Evolutionary conservation across 2,888 invertebrate genomes (phyloP), one percentile per base, ranked within the genome.

Genomic region (Catotricha subobsoleta): DNA sequence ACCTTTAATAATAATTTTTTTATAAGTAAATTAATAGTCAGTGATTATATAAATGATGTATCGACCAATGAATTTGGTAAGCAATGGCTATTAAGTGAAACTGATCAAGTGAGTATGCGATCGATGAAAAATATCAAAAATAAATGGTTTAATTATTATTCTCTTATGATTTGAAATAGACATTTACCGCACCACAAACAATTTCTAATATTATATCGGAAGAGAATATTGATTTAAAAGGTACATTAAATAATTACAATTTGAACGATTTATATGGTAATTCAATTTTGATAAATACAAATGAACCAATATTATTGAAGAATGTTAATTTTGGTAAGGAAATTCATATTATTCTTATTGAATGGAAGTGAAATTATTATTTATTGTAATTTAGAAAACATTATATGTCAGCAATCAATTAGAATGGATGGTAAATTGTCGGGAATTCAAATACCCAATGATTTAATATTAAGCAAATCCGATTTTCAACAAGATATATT

Each of bases 201-300:
- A 45, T 60, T 2, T 48, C 53, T 1, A 45, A 46, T 1, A 35
- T 56, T n/a, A 36, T 46, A 2, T 48, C 47, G 13, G 43, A 44
- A 3, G 38, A 48, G 1, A 52, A 56, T 27, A 18, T 59, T 6
- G 34, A 44, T 25, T 41, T 61, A 1, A 37, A 37, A 2, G 59
- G 60, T n/a, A 54, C 49, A 13, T 45, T 71, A 3, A 67, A 67
- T 49, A 64, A 61, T 9, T 56, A 66, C 13, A 54, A 61, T 27
- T 48, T 72, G 16, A 51, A 59, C 1, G 54, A 65, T 39, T 52
- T 72, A 23, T 49, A 62, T 8, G 48, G 58, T 25, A 65, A 64
- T 39, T 67, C 68, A 39, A 61, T n/a, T n/a, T n/a, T n/a, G n/a
- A n/a, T 71, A 42, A 67, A 68, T 50, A 65, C 64, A 45, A 60